These are phyloP conservation scores for Macrotus californicus DNA, from an alignment of 2,113 vertebrate genomes.

Conservation along the genomic window DNA sequence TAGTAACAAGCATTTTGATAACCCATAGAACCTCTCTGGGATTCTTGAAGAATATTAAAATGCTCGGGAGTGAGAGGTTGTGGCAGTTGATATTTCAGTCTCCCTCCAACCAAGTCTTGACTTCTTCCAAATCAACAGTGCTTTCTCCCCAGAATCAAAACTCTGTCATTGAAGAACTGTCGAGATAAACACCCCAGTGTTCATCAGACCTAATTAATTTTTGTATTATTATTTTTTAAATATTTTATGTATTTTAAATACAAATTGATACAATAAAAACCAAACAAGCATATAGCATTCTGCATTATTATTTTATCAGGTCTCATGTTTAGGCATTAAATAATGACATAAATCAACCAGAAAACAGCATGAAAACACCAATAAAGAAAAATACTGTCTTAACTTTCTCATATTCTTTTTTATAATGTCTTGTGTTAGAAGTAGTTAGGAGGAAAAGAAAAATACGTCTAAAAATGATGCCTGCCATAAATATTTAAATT, in stretches of 20 bases:
- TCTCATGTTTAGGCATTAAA: conserved; percentile 71
- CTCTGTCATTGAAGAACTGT: conserved; percentile 41
- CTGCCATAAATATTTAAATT: conserved; percentile 66
- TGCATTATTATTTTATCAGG: conserved; percentile 76
- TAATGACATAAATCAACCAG: conserved; percentile 70
- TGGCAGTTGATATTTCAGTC: conserved; percentile 49
- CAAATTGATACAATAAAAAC: conserved; percentile 76
- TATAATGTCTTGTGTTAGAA: conserved; percentile 37
- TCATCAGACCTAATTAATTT: conserved; percentile 75
- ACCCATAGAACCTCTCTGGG: conserved; percentile 32
- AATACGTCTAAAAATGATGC: conserved; percentile 47
- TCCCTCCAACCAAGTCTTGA: conserved; percentile 41
- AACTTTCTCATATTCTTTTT: conserved; percentile 60
- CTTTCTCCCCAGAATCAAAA: conserved; percentile 41
- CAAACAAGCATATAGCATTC: conserved; percentile 57
- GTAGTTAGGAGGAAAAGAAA: conserved; percentile 40
- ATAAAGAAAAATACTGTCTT: conserved; percentile 67
- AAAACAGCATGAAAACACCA: conserved; percentile 71
- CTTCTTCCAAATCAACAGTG: conserved; percentile 31
- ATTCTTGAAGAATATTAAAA: conserved; percentile 57
- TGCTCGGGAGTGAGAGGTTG: conserved; percentile 12
- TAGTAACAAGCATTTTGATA: background rate
- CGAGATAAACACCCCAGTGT: conserved; percentile 44
- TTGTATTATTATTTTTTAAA: conserved; percentile 75
- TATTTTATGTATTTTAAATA: conserved; percentile 72